Conservation (phyloP, 2,888 invertebrate genomes). For the Meteorus colon region DNA sequence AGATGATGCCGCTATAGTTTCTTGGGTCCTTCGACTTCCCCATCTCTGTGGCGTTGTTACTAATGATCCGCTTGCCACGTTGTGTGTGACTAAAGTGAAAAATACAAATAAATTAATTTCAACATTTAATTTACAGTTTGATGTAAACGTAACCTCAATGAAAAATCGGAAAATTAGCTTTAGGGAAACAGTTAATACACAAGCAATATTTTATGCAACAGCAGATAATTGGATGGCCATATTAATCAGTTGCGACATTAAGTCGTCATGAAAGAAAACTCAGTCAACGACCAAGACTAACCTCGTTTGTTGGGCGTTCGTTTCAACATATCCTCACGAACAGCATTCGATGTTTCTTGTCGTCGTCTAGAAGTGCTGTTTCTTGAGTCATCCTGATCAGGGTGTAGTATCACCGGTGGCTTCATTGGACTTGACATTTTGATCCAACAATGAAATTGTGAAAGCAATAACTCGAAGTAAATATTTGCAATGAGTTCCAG, state of each 20-base stretch:
- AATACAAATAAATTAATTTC: neutral
- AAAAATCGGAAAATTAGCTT: no score
- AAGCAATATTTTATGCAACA: neutral
- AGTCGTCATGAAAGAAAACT: neutral
- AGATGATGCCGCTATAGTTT: slow-evolving; percentile 68
- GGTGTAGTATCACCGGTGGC: slow-evolving; percentile 61
- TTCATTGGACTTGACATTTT: slow-evolving; percentile 67
- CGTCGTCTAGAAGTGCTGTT: slow-evolving; percentile 54
- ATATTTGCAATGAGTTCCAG: no score
- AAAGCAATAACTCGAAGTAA: no score
- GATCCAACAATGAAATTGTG: neutral
- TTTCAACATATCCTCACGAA: slow-evolving; percentile 42
- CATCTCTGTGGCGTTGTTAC: slow-evolving; percentile 74
- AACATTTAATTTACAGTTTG: no score
- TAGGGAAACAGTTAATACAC: neutral
- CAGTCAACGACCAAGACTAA: slow-evolving; percentile 33
- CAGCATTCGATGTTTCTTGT: slow-evolving; percentile 56
- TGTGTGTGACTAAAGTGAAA: slow-evolving; percentile 40
- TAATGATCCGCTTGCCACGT: slow-evolving; percentile 47
- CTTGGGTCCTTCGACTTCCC: slow-evolving; percentile 69
- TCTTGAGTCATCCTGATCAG: slow-evolving; percentile 50
- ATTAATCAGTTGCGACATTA: neutral
- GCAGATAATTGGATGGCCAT: no score
- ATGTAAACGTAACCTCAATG: no score
- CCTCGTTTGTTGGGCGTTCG: slow-evolving; percentile 55